These are phyloP conservation scores for Brachionus manjavacas DNA, from an alignment of 1,140 invertebrate species.

Conservation along the genomic window DNA sequence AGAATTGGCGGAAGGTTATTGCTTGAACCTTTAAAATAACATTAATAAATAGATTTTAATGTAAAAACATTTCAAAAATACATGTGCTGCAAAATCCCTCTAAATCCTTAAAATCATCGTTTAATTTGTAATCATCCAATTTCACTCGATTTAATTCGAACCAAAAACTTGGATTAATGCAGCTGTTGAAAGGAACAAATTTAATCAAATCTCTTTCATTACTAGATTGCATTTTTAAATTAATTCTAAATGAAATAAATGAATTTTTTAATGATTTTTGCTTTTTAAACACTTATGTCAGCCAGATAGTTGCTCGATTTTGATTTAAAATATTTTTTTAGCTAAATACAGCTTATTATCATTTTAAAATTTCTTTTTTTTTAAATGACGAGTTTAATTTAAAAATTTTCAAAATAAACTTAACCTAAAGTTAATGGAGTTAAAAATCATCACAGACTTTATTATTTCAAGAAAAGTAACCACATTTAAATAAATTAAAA, in stretches of 20 bases:
- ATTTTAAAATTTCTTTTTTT: not conserved
- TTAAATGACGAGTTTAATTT: not conserved
- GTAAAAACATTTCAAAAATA: not conserved
- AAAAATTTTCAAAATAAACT: not conserved
- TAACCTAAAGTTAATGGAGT: not conserved
- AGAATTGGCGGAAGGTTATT: conserved; percentile 30
- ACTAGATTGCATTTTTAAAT: conserved; percentile 1
- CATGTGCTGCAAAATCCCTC: conserved; percentile 8
- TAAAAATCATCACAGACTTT: too few species aligned
- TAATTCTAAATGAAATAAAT: not conserved
- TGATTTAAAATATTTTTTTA: too few species aligned
- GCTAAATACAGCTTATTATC: not conserved
- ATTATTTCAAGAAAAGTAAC: too few species aligned
- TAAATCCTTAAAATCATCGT: conserved; percentile 32
- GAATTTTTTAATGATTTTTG: not conserved
- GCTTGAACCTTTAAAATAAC: not conserved
- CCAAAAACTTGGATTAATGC: conserved; percentile 42
- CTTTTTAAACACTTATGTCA: too few species aligned
- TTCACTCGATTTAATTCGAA: conserved; percentile 31
- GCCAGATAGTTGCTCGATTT: not conserved
- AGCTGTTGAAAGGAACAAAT: conserved; percentile 31
- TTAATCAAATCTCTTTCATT: conserved; percentile 18
- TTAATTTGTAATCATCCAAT: conserved; percentile 32
- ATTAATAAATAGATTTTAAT: not conserved
- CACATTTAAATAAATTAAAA: too few species aligned